Evolutionary conservation across 2,888 invertebrate genomes (phyloP).

Genomic region (Drosophila maculinotata): DNA sequence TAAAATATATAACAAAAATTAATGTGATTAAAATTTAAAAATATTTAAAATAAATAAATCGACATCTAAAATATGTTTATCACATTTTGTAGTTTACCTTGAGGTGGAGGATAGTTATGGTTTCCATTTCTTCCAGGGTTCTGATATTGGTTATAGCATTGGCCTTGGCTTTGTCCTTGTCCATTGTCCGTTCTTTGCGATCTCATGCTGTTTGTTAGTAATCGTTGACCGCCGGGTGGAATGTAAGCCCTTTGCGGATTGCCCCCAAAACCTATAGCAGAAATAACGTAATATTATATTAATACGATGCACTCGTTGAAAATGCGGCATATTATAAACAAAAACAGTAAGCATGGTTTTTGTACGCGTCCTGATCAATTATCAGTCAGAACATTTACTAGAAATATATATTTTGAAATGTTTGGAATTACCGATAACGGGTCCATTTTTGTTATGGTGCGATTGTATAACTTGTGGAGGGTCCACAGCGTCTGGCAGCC

Average conservation of each 20-base stretch:
- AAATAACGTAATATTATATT: neutral
- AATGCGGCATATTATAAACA: neutral
- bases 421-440: slow-evolving; percentile 88
- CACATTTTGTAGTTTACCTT: no score
- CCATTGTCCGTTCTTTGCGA: slow-evolving; percentile 33
- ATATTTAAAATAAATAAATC: no score
- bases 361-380: no score
- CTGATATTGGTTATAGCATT: slow-evolving; percentile 84
- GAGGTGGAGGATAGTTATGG: slow-evolving; percentile 36
- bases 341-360: no score
- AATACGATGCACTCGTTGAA: no score
- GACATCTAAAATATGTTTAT: no score
- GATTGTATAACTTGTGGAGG: slow-evolving; percentile 93
- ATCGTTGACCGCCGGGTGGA: slow-evolving; percentile 90
- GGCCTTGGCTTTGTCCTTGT: no score
- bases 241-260: slow-evolving; percentile 88
- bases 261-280: slow-evolving; percentile 87
- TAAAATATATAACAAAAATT: slow-evolving; percentile 16
- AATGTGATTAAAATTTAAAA: no score
- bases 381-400: no score
- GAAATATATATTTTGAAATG: neutral
- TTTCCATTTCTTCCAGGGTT: slow-evolving; percentile 80
- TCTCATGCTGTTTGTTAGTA: slow-evolving; percentile 85
- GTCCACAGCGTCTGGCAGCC: slow-evolving; percentile 88
- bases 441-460: slow-evolving; percentile 89